phyloP scores from a whole-genome alignment of 2,113 vertebrate species.

The Odocoileus hemionus region DNA sequence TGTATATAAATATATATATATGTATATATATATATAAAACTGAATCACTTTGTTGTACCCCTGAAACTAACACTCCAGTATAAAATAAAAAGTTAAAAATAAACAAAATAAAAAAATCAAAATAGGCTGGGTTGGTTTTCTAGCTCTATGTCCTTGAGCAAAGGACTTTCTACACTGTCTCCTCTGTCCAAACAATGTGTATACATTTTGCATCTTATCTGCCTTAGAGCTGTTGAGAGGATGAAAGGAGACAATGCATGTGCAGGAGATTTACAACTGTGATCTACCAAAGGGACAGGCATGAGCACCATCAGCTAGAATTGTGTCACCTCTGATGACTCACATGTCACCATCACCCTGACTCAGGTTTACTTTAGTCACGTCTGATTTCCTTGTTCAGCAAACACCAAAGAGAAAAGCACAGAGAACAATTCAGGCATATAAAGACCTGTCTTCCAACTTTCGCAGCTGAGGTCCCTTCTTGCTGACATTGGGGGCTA shows the following conservation, averaged over 20 bases:
- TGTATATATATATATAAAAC: not conserved
- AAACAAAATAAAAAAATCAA: not conserved
- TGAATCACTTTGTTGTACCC: not conserved
- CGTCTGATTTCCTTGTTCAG: not conserved
- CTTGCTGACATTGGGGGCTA: not conserved
- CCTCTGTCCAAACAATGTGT: not conserved
- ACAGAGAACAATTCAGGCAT: not conserved
- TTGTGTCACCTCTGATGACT: rapidly evolving
- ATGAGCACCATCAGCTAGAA: rapidly evolving
- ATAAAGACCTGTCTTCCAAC: not conserved
- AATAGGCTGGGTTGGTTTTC: not conserved
- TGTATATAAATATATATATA: not conserved
- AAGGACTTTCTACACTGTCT: not conserved
- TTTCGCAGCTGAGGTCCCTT: not conserved
- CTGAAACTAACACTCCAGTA: not conserved
- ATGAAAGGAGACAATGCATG: not conserved
- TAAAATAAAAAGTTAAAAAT: not conserved
- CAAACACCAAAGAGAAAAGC: not conserved
- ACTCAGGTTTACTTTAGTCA: not conserved
- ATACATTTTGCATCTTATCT: not conserved
- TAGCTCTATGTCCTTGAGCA: not conserved
- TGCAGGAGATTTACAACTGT: too few species aligned
- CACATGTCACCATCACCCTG: not conserved
- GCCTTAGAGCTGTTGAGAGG: not conserved
- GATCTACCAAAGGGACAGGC: not conserved